These are phyloP conservation scores for Bothrops jararaca DNA, from an alignment of 2,113 vertebrate genomes.

Conservation along the genomic window DNA sequence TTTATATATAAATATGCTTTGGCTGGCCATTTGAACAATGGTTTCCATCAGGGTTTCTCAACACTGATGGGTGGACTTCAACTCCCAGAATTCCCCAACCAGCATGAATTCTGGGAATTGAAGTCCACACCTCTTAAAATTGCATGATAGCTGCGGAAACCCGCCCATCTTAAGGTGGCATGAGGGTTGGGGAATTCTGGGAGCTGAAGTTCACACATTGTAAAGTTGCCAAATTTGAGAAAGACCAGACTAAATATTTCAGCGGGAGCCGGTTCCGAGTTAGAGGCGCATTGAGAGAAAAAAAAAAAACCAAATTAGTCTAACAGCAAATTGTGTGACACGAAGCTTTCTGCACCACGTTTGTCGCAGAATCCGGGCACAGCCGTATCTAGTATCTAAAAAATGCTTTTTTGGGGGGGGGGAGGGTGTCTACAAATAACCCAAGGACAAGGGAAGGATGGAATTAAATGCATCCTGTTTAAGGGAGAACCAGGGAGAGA, in stretches of 20 bases:
- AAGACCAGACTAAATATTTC: neutral
- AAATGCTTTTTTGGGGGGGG: neutral
- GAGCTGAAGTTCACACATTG: neutral
- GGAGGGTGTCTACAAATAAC: neutral
- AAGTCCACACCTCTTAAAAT: too few relatives aligned
- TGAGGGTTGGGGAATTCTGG: neutral
- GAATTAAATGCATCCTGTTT: constrained; percentile 44
- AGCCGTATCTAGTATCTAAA: neutral
- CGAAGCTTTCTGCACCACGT: neutral
- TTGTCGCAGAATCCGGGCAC: neutral
- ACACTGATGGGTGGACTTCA: neutral
- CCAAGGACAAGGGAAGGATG: neutral
- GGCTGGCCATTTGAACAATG: neutral
- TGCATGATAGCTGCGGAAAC: too few relatives aligned
- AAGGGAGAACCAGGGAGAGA: constrained; percentile 45
- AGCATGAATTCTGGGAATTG: too few relatives aligned
- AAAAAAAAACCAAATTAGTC: neutral
- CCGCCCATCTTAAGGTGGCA: too few relatives aligned
- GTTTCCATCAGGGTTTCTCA: neutral
- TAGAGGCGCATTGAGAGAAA: neutral
- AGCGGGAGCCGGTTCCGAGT: neutral
- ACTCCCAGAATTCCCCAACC: too few relatives aligned
- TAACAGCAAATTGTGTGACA: neutral
- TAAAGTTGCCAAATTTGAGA: neutral
- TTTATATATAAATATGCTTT: neutral